phyloP scores from a whole-genome alignment of 1,140 invertebrate species.

The Hyles euphorbiae region DNA sequence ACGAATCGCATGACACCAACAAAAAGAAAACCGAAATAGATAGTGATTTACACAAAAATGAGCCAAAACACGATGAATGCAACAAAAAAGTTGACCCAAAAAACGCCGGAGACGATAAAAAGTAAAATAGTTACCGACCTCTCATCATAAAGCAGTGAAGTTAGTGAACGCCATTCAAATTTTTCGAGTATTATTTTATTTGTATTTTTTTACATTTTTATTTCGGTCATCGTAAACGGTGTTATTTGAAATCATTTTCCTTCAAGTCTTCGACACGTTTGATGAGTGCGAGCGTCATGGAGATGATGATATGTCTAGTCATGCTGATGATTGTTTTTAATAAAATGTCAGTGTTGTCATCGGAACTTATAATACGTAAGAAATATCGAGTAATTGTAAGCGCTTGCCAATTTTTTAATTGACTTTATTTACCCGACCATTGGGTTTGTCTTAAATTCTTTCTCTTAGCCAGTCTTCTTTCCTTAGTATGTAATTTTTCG shows the following conservation, averaged over 20 bases:
- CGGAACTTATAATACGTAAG: slow-evolving; percentile 62
- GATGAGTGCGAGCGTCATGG: slow-evolving; percentile 4
- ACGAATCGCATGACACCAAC: slow-evolving; percentile 21
- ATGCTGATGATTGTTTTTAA: slow-evolving; percentile 46
- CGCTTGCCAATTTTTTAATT: slow-evolving; percentile 61
- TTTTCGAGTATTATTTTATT: slow-evolving; percentile 40
- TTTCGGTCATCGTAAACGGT: slow-evolving; percentile 20
- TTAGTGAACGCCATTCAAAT: slow-evolving; percentile 12
- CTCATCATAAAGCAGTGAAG: not conserved
- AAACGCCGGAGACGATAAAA: slow-evolving; percentile 35
- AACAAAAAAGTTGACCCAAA: slow-evolving; percentile 41
- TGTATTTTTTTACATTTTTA: slow-evolving; percentile 44
- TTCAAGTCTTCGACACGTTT: too few species aligned
- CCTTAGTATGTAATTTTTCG: slow-evolving; percentile 53
- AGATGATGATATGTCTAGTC: slow-evolving; percentile 50
- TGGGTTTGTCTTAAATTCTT: too few species aligned
- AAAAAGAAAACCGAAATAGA: slow-evolving; percentile 50
- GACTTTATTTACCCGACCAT: slow-evolving; percentile 38
- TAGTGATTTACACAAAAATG: slow-evolving; percentile 22
- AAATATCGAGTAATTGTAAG: slow-evolving; percentile 57
- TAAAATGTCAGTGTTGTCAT: slow-evolving; percentile 66
- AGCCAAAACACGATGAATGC: slow-evolving; percentile 33
- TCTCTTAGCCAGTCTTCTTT: too few species aligned
- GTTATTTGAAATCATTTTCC: slow-evolving; percentile 2
- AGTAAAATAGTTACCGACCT: slow-evolving; percentile 5